These are phyloP conservation scores for Netelia inedita DNA, from an alignment of 2,888 invertebrate genomes.

Conservation along the genomic window DNA sequence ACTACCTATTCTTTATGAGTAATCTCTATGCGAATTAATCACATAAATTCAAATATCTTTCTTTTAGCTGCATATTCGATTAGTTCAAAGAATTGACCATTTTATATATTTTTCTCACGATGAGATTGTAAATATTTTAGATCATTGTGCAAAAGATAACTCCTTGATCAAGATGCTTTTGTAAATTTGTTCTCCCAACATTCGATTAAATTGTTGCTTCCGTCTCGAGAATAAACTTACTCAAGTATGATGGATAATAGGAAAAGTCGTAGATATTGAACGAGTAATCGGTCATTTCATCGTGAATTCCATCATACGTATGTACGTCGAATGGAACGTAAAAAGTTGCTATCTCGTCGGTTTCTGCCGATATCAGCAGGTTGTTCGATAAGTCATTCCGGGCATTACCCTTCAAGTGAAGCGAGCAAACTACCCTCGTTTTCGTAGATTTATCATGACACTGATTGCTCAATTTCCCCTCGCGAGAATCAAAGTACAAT, in stretches of 20 bases:
- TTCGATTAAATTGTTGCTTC: not conserved
- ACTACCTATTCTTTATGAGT: too few relatives aligned
- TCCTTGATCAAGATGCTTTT: not conserved
- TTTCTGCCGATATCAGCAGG: not conserved
- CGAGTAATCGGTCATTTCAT: slow-evolving; percentile 86
- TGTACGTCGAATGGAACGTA: slow-evolving; percentile 86
- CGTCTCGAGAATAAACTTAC: slow-evolving; percentile 76
- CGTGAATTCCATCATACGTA: slow-evolving; percentile 81
- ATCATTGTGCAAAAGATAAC: too few relatives aligned
- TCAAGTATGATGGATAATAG: slow-evolving; percentile 86
- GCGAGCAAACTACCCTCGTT: slow-evolving; percentile 70
- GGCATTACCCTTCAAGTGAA: slow-evolving; percentile 70
- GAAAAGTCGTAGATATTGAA: slow-evolving; percentile 86
- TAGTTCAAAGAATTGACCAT: too few relatives aligned
- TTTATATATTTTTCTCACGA: too few relatives aligned
- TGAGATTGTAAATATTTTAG: too few relatives aligned
- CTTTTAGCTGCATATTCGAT: too few relatives aligned
- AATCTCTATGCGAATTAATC: too few relatives aligned
- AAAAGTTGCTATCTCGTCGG: slow-evolving; percentile 78
- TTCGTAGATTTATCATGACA: slow-evolving; percentile 67
- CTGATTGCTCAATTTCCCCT: slow-evolving; percentile 62
- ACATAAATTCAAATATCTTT: too few relatives aligned
- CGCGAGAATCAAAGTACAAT: slow-evolving; percentile 18
- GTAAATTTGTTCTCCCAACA: not conserved
- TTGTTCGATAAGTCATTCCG: not conserved